A percentile compares a stretch with the other conserved stretches of the same genome.
phyloP scores from a whole-genome alignment of 2,113 vertebrate species.

The Chascanopsetta lugubris region DNA sequence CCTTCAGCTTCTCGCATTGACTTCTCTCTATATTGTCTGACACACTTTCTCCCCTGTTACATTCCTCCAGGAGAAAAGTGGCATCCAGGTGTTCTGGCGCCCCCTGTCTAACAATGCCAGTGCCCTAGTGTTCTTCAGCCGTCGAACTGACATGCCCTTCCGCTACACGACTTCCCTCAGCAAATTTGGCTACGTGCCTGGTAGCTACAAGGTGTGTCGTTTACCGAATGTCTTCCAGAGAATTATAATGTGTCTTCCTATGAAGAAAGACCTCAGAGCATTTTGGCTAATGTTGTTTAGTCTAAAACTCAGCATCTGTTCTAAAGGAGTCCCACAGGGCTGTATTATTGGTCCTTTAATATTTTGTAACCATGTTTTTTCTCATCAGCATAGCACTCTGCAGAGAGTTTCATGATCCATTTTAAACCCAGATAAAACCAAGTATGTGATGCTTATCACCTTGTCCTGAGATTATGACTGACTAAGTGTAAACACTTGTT shows the following conservation, averaged over 20 bases:
- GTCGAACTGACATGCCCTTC: conserved; percentile 88
- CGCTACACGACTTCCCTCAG: conserved; percentile 83
- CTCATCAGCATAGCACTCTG: too few species aligned
- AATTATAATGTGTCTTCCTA: neutral
- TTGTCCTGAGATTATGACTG: too few species aligned
- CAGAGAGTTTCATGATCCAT: too few species aligned
- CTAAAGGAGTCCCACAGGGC: too few species aligned
- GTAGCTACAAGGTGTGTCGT: conserved; percentile 74
- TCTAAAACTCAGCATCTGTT: too few species aligned
- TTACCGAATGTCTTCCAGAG: neutral
- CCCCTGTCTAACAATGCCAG: conserved; percentile 80
- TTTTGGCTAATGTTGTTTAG: neutral
- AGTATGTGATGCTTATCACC: too few species aligned
- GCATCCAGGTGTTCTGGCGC: conserved; percentile 87
- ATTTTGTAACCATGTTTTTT: too few species aligned
- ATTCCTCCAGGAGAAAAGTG: conserved; percentile 80
- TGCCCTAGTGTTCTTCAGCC: conserved; percentile 90
- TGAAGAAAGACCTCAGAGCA: neutral
- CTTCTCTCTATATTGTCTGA: neutral
- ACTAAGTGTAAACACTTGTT: too few species aligned
- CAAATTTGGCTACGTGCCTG: conserved; percentile 77
- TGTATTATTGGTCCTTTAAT: too few species aligned
- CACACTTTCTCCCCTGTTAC: neutral
- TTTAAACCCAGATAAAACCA: too few species aligned
- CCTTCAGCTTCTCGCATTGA: neutral